Conservation (phyloP, 1,140 invertebrate genomes). For the Eupeodes corollae region DNA sequence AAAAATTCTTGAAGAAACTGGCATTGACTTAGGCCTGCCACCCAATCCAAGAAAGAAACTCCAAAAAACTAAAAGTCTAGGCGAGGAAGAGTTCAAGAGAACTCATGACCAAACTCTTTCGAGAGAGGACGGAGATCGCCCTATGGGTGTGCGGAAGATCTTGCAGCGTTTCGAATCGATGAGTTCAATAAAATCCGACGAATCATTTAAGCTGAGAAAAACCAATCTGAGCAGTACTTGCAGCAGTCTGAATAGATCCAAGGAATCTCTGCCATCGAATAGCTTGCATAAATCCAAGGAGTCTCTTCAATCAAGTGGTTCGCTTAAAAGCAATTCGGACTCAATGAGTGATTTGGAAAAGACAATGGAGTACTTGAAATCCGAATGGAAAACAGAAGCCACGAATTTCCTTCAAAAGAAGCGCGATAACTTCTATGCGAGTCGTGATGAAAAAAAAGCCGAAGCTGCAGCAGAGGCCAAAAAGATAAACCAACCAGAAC, state of each 20-base stretch:
- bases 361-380: conserved; percentile 32
- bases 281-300: conserved; percentile 10
- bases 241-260: conserved; percentile 24
- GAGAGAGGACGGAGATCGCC: conserved; percentile 9
- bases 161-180: conserved; percentile 31
- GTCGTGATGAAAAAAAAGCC: conserved; percentile 13
- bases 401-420: conserved; percentile 33
- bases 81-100: conserved; percentile 24
- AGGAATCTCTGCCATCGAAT: neutral
- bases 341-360: conserved; percentile 29
- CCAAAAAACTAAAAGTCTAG: conserved; percentile 27
- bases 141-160: conserved; percentile 25
- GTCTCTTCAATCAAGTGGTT: conserved; percentile 12
- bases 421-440: conserved; percentile 24
- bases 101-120: neutral
- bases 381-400: conserved; percentile 32
- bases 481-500: conserved; percentile 7
- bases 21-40: conserved; percentile 23
- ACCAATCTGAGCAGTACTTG: conserved; percentile 25
- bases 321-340: conserved; percentile 14
- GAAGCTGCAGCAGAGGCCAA: conserved; percentile 7
- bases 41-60: conserved; percentile 22
- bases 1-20: conserved; percentile 25
- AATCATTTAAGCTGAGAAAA: conserved; percentile 24
- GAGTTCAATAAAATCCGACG: conserved; percentile 23